Conservation (phyloP, 2,888 invertebrate genomes). For the Rotaria socialis region DNA sequence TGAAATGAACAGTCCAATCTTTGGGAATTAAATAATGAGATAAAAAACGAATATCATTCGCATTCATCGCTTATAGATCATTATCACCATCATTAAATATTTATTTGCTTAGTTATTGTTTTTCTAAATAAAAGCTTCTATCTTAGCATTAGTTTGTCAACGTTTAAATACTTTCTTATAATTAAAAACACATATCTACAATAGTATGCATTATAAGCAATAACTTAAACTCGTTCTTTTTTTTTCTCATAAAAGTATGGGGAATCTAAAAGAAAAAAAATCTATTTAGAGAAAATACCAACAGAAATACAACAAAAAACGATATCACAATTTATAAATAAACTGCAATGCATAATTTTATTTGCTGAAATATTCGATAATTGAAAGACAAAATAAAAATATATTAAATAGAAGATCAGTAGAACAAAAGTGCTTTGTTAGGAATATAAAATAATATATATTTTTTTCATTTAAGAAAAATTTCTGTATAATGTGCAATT, state of each 20-base stretch:
- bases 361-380: neutral
- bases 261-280: neutral
- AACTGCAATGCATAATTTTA: neutral
- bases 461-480: neutral
- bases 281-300: neutral
- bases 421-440: neutral
- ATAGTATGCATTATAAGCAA: no score
- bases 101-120: no score
- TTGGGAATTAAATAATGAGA: slow-evolving; percentile 11
- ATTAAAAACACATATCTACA: no score
- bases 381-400: slow-evolving; percentile 8
- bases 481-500: slow-evolving; percentile 22
- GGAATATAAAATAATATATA: neutral
- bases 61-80: neutral
- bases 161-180: no score
- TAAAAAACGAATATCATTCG: slow-evolving; percentile 13
- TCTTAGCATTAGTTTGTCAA: no score
- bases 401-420: neutral
- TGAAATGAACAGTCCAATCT: slow-evolving; percentile 23
- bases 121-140: no score
- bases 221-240: no score
- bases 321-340: neutral
- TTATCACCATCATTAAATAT: neutral
- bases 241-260: no score
- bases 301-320: neutral